phyloP scores from a whole-genome alignment of 2,797 vertebrate genomes.

The Macroramphosus scolopax region DNA sequence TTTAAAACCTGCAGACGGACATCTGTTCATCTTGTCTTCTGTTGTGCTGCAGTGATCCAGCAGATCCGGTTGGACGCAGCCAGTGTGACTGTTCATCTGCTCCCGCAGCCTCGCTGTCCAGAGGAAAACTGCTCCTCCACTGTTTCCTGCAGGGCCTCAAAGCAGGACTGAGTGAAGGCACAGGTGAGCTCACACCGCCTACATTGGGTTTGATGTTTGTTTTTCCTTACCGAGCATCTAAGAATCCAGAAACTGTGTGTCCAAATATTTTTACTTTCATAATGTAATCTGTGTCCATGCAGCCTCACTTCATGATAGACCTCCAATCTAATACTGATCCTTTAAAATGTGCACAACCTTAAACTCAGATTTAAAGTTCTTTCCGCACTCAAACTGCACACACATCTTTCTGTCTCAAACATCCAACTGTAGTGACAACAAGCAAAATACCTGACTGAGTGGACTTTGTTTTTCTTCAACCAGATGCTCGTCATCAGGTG shows the following conservation, averaged over 20 bases:
- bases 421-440: too few species aligned
- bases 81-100: constrained; percentile 31
- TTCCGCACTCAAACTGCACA: too few species aligned
- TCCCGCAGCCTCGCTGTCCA: constrained; percentile 35
- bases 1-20: constrained; percentile 2
- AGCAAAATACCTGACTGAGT: not conserved
- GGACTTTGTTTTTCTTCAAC: not conserved
- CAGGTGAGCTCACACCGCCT: constrained; percentile 58
- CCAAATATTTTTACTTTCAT: too few species aligned
- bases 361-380: too few species aligned
- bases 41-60: constrained; percentile 33
- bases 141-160: constrained; percentile 80
- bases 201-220: too few species aligned
- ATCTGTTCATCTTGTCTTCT: constrained; percentile 10
- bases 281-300: too few species aligned
- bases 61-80: constrained; percentile 21
- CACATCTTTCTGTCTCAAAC: too few species aligned
- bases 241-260: too few species aligned
- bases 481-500: constrained; percentile 76
- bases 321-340: too few species aligned
- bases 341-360: too few species aligned
- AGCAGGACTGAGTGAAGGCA: constrained; percentile 67
- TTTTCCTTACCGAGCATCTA: too few species aligned
- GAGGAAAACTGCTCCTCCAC: constrained; percentile 76
- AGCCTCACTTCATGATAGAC: too few species aligned